Evolutionary conservation across 2,113 vertebrate genomes (phyloP), one percentile per base, ranked within the genome.

Genomic region (Fregetta grallaria): DNA sequence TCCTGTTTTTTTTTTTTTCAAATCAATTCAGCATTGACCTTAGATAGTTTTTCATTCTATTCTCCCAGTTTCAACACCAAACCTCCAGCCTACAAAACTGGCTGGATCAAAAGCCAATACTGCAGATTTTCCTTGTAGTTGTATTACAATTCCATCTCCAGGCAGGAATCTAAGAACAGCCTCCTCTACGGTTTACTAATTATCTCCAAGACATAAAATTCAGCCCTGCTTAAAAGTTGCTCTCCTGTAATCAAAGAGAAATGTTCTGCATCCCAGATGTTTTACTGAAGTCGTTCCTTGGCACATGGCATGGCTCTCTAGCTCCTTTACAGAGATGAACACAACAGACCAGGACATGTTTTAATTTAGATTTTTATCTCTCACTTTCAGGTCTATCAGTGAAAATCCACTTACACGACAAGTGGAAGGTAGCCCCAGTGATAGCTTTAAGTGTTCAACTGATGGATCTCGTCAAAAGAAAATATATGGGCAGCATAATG

Each of bases 401-500:
- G 29, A 52, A 95, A 93, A 86, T 47, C 30, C 78, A 90, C 74
- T 68, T 86, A 63, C 8, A 13, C 11, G 32, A 49, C 42, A 79
- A 80, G 63, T 62, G 55, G 67, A 61, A 70, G 44, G 75, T 4
- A 66, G 58, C 14, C 38, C 15, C 67, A 65, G 40, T 27, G n/a
- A 81, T 0, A 90, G 36, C 17, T 62, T 80, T 7, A 45, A 82
- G 29, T 4, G 6, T 88, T 82, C 53, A 58, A 42, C 20, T 18
- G 13, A 73, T 36, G 55, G n/a, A 63, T 17, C 34, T 52, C 25
- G 32, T 38, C 18, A 50, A 58, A 85, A 73, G 19, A 42, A 90
- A 86, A 61, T 15, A 34, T 0, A 25, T 5, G 25, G 42, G 20
- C 65, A 70, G n/a, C 0, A 0, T 29, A 77, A 42, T 42, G 55